Base-by-base conservation (phyloP, 2,113 vertebrate genomes). In the Sterrhoptilus dennistouni region DNA sequence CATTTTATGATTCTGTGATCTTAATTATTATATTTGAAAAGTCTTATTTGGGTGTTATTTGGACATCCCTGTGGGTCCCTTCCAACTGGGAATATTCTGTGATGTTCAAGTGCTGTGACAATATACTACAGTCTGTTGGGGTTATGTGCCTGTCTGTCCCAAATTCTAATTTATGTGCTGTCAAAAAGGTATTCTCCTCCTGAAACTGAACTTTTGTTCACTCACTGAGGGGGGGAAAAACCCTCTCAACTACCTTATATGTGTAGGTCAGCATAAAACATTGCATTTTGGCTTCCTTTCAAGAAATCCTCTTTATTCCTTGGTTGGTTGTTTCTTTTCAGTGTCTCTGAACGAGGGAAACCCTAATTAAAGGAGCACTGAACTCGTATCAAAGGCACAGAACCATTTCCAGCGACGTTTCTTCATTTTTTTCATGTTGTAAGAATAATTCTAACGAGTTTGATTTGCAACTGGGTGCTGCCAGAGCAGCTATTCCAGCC, bases 401-500 rank as follows among this genome's bases (percentile, higher is more conserved):
- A 81, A 31, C 85, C 38, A 3, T 76, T 90, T 81, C 95, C 93
- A 86, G 83, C 88, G 91, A 70, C 36, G 14, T 44, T 75, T 36
- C 90, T 93, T 91, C 69, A 87, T 96, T 89, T 93, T 35, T 72
- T 12, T 15, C 18, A 17, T 79, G 59, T 82, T 87, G 85, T 86
- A 83, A 80, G 65, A 93, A 38, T 84, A 93, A 93, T 97, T 89
- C 33, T 3, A 71, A 71, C n/a, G 9, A 93, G 72, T 93, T 96
- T 36, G 63, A 81, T 95, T 84, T 86, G 74, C 79, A 87, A 47
- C 93, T 93, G 49, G 52, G 93, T 93, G 54, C 80, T 96, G 94
- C 95, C 94, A 87, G 89, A 88, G 90, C 76, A 96, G 25, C 82
- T 75, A 10, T 87, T 94, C 87, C 93, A 96, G 91, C 76, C 72